Base-by-base conservation (phyloP, 2,888 invertebrate species). In the Meganola albula region DNA sequence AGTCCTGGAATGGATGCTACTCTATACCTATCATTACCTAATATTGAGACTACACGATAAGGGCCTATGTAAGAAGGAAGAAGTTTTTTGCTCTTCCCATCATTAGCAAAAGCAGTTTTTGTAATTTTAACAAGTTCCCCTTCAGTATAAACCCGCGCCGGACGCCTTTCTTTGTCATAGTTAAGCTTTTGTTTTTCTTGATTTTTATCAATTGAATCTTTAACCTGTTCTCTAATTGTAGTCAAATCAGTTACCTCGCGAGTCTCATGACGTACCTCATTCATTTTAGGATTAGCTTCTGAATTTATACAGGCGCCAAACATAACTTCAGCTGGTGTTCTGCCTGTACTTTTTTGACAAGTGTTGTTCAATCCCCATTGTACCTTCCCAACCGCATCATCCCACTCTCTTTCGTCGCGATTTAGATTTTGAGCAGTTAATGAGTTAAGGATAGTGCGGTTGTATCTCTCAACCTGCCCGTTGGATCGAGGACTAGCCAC, bases 51-150 rank as follows among this genome's bases (percentile, higher is more conserved):
- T 1, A 53, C 37, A 7, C 28, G 4, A 24, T 23, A 37, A n/a
- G 37, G 37, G 0, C 37, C 32, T 24, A 22, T 10, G 10, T 28
- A 37, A 4, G 27, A 18, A 2, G 37, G 31, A 1, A 37, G n/a
- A 8, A 37, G 28, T 11, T 37, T 37, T 1, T 11, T 32, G 10
- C 37, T 37, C 10, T 37, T 21, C 2, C 37, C 37, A 3, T 37
- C 37, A 16, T 37, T 32, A 7, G 24, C 21, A 16, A 32, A 32
- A 12, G 12, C 1, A 1, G 7, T n/a, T 18, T 32, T 37, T 0
- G 26, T 32, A 16, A 37, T 33, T 14, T 37, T 51, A 2, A 55
- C 45, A 3, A 53, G 25, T 1, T 55, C 51, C 4, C 46, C 49
- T 3, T 30, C 24, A 2, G 23, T 23, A 25, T 53, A 53, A 3